These are phyloP conservation scores for Pedetes capensis DNA, from an alignment of 2,113 vertebrate genomes.

Conservation along the genomic window DNA sequence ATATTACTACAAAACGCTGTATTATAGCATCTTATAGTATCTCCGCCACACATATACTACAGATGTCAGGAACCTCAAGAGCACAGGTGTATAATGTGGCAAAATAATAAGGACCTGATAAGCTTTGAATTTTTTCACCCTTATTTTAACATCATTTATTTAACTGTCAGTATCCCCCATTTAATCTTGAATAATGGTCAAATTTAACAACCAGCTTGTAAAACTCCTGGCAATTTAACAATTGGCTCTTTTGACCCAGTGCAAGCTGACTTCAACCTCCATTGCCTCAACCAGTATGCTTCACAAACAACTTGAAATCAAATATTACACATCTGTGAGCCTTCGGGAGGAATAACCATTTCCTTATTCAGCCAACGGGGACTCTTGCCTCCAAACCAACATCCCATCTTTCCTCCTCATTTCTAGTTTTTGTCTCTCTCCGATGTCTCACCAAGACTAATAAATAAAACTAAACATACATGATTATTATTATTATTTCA, in stretches of 20 bases:
- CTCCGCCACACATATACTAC: rapidly evolving
- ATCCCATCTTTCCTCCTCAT: background rate
- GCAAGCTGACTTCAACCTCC: background rate
- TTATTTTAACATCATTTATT: background rate
- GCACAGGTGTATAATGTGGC: rapidly evolving
- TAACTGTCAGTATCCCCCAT: background rate
- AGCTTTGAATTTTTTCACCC: background rate
- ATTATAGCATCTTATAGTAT: rapidly evolving
- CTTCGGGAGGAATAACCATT: background rate
- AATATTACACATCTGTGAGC: background rate
- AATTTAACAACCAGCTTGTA: constrained; percentile 25
- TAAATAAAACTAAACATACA: background rate
- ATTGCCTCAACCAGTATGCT: background rate
- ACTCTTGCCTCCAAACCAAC: background rate
- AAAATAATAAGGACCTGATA: background rate
- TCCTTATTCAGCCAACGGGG: background rate
- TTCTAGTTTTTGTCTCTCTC: background rate
- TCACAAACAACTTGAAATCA: background rate
- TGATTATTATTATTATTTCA: too few species aligned
- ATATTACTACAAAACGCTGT: rapidly evolving
- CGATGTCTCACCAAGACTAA: background rate
- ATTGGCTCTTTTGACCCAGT: background rate
- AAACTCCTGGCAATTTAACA: constrained; percentile 12
- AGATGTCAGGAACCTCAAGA: too few species aligned
- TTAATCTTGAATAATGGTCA: background rate